Base-by-base conservation (phyloP, 2,797 vertebrate genomes). In the Myripristis jacobus region DNA sequence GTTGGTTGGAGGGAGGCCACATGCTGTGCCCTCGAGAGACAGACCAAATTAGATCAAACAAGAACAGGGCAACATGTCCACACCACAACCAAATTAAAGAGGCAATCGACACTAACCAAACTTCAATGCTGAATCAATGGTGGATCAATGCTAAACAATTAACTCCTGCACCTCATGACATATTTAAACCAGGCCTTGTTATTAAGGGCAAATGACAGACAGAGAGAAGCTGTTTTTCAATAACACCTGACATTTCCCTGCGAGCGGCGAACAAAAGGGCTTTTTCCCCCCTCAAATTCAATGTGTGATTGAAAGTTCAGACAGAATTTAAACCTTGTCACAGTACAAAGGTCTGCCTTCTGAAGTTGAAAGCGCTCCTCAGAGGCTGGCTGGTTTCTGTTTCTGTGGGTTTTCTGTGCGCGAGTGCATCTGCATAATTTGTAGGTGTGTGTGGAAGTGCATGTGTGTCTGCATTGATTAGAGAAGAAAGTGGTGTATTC, bases 261-360 rank as follows among this genome's bases (percentile, higher is more conserved):
- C 16, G 68, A 57, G 47, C 0, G 3, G 7, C 18, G 47, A 85
- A 83, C 58, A 75, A 77, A 79, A 64, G 46, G 43, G 54, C 75
- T 21, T 63, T 16, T 54, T 31, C 38, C 9, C n/a, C 0, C 64
- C n/a, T 36, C 55, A 56, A 56, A 53, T 60, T 59, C n/a, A 12
- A 81, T 63, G 66, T 2, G 18, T 82, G 82, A 89, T 86, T 82
- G 81, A 86, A 81, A 81, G 84, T 85, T 88, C 85, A 89, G 70
- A 81, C 3, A 2, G 76, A 87, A 82, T 89, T 83, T 75, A 66
- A 81, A 90, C 88, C 51, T 70, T 80, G 72, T 82, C 77, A 63
- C 68, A 70, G 71, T 58, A 75, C 55, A 71, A 86, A 79, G 72
- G 81, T 88, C 67, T 77, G 70, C 69, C 79, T 70, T 80, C 53